Conservation (phyloP, 2,797 vertebrate species). For the Pelochelys cantorii region DNA sequence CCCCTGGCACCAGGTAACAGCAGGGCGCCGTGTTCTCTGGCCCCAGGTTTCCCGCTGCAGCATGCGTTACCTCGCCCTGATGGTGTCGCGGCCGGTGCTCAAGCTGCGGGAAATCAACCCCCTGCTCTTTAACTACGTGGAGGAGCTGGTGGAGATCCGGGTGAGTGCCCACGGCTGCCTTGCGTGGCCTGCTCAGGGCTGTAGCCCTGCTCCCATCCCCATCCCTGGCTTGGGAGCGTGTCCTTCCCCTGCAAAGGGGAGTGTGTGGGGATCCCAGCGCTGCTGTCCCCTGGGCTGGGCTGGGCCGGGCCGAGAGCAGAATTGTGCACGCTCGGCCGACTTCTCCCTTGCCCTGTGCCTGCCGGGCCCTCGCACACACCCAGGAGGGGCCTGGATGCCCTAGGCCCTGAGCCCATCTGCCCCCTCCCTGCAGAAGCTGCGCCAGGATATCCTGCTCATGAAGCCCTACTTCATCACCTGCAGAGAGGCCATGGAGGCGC, state of each 20-base stretch:
- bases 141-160: conserved; percentile 97
- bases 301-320: too few species aligned
- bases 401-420: fast-evolving
- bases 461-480: conserved; percentile 98
- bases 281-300: too few species aligned
- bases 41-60: conserved; percentile 94
- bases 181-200: neutral
- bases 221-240: neutral
- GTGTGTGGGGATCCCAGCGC: neutral
- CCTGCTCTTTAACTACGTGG: conserved; percentile 96
- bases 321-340: too few species aligned
- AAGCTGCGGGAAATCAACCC: conserved; percentile 95
- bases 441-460: conserved; percentile 97
- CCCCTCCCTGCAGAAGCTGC: conserved; percentile 87
- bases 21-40: neutral
- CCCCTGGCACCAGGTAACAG: neutral
- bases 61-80: conserved; percentile 94
- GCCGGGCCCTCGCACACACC: neutral
- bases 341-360: too few species aligned
- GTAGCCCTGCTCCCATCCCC: neutral
- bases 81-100: conserved; percentile 93
- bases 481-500: conserved; percentile 96
- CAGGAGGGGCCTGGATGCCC: too few species aligned
- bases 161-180: conserved; percentile 75
- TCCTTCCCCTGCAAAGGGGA: neutral